A percentile compares a stretch with the other conserved stretches of the same genome.
Evolutionary conservation across 2,888 invertebrate species (phyloP).

Genomic region (Magallana nippona): DNA sequence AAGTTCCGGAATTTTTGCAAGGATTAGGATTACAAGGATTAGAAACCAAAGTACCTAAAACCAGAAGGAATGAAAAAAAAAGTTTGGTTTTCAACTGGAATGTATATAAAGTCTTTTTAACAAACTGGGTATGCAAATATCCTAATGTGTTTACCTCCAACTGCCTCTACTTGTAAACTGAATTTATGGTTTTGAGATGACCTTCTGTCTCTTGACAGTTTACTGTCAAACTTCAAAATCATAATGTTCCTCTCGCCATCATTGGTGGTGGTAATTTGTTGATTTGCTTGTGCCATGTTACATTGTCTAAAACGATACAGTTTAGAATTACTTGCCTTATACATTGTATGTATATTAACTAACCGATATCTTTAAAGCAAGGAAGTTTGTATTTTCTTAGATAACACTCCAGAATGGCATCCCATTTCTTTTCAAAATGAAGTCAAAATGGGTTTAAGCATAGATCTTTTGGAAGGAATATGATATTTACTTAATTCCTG

Average conservation of each 20-base stretch:
- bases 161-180: background rate
- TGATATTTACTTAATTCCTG: slow-evolving; percentile 35
- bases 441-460: no score
- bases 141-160: background rate
- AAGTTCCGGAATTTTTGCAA: slow-evolving; percentile 18
- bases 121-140: background rate
- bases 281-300: background rate
- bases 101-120: background rate
- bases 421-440: no score
- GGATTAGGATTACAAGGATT: slow-evolving; percentile 25
- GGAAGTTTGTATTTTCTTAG: no score
- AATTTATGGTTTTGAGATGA: slow-evolving; percentile 6
- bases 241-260: slow-evolving; percentile 12
- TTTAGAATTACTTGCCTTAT: no score
- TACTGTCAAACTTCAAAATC: slow-evolving; percentile 36
- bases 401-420: no score
- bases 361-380: no score
- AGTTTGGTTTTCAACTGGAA: no score
- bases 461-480: no score
- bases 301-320: slow-evolving; percentile 1
- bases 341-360: no score
- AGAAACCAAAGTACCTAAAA: background rate
- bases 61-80: background rate
- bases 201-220: slow-evolving; percentile 11
- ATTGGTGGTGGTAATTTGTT: background rate